These are phyloP conservation scores for Archaeoteleia sp. DNA, from an alignment of 2,888 invertebrate species.

Conservation along the genomic window DNA sequence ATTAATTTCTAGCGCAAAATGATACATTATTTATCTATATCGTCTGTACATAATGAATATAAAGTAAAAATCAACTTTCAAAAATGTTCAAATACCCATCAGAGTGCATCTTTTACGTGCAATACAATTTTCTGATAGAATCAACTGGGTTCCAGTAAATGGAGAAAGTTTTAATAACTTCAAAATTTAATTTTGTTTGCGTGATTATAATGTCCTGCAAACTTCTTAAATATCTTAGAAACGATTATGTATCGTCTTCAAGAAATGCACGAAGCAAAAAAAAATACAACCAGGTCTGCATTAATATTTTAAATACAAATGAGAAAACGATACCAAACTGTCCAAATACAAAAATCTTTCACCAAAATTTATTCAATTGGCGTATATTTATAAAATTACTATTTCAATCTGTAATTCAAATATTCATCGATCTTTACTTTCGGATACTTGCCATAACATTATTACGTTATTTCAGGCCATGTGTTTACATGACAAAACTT, in stretches of 20 bases:
- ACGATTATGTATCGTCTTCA: background rate
- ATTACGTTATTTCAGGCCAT: no score
- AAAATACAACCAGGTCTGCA: no score
- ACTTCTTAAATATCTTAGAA: slow-evolving; percentile 14
- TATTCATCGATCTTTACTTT: no score
- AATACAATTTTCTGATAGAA: slow-evolving; percentile 26
- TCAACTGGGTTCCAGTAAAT: slow-evolving; percentile 21
- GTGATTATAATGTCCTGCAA: slow-evolving; percentile 13
- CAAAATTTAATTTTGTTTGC: slow-evolving; percentile 31
- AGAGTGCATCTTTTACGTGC: slow-evolving; percentile 5
- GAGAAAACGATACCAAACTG: no score
- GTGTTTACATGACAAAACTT: no score
- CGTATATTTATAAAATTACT: no score
- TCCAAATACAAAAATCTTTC: no score
- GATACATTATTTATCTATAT: slow-evolving; percentile 1
- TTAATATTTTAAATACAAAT: no score
- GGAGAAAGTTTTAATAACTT: slow-evolving; percentile 34
- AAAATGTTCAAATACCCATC: slow-evolving; percentile 6
- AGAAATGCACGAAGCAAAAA: background rate
- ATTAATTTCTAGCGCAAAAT: background rate
- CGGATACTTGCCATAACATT: no score
- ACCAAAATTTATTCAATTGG: no score
- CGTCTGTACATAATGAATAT: background rate
- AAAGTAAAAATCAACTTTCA: background rate
- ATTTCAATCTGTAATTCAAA: no score